Base-by-base conservation (phyloP, 2,888 invertebrate species). In the Pammene aurita region DNA sequence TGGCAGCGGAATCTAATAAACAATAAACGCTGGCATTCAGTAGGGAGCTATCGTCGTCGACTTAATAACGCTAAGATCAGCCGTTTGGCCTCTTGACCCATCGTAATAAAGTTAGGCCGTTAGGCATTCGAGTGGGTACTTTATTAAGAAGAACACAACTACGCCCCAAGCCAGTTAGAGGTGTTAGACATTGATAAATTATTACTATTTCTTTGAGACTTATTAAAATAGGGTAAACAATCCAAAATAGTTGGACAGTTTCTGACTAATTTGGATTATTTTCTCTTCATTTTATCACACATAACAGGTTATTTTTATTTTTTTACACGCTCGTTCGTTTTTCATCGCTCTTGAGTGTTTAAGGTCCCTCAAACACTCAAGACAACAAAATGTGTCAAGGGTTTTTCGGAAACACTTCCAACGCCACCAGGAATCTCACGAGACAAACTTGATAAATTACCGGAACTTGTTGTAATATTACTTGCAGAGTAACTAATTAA, bases 51-150 rank as follows among this genome's bases (percentile, higher is more conserved):
- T 52, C 48, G 62, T 48, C 62, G 66, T 26, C 46, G 62, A 57
- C 56, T 62, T 55, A 63, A 68, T 58, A 58, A 64, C 54, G 64
- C 67, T 64, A 52, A 58, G 68, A 68, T 68, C 63, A 68, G 64
- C 68, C 68, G 52, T 57, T 68, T 68, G 68, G 42, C 68, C 68
- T 62, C 54, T 50, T 58, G 68, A 68, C 68, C 68, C 62, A 54
- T 68, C 58, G 64, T 68, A 68, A 68, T 68, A 68, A 68, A 68
- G 68, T 68, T 68, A 68, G 58, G 64, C 58, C 64, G 64, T 68
- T 68, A 64, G 58, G 57, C 64, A 68, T 68, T 68, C 42, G 46
- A 52, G 58, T 50, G 52, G 57, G 52, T 50, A 38, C 63, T 58
- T 68, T 54, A 64, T 64, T 57, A 63, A 48, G 35, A 48, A 48